A percentile compares a stretch with the other conserved stretches of the same genome.
Evolutionary conservation across 2,797 vertebrate genomes (phyloP).

Genomic region (Sebastes baramenuke): DNA sequence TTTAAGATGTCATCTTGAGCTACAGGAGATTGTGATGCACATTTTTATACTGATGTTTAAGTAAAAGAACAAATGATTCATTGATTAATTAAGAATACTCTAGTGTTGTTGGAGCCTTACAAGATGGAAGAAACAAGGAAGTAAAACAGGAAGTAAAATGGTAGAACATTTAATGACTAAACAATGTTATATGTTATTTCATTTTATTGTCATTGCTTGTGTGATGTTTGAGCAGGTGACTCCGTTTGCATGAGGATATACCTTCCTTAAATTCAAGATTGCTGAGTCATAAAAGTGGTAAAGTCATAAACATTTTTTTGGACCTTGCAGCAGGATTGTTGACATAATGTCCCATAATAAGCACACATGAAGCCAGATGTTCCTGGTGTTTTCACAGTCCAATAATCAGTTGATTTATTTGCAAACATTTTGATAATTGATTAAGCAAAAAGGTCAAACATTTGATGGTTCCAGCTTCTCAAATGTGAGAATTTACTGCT

Average conservation of each 20-base stretch:
- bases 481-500: too few species aligned
- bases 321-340: neutral
- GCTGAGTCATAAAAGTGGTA: neutral
- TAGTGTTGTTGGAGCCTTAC: neutral
- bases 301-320: neutral
- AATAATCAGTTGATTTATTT: too few species aligned
- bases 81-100: neutral
- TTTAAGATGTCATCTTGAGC: neutral
- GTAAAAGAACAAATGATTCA: neutral
- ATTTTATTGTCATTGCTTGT: neutral
- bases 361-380: neutral
- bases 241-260: neutral
- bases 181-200: neutral
- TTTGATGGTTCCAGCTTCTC: too few species aligned
- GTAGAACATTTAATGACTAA: neutral
- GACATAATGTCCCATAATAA: neutral
- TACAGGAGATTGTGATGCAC: neutral
- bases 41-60: neutral
- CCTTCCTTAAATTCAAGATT: neutral
- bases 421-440: fast-evolving
- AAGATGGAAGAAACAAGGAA: neutral
- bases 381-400: too few species aligned
- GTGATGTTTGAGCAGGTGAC: neutral
- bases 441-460: too few species aligned
- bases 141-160: neutral